These are phyloP conservation scores for Carterocephalus palaemon DNA, from an alignment of 2,888 invertebrate species.

Conservation along the genomic window DNA sequence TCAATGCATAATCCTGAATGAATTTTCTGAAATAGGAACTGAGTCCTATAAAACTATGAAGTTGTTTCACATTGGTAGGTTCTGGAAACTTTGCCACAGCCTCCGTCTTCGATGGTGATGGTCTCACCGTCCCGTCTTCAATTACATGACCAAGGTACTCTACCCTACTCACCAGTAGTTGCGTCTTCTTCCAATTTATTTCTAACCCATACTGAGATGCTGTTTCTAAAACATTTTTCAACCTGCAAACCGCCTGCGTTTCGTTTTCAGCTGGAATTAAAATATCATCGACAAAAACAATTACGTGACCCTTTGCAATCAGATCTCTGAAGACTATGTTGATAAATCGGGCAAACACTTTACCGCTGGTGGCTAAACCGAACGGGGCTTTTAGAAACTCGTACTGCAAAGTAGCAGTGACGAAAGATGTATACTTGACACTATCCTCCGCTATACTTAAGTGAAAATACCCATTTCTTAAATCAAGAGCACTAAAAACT, in stretches of 20 bases:
- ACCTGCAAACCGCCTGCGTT: slow-evolving; percentile 18
- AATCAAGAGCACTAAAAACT: too few species aligned
- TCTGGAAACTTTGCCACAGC: slow-evolving; percentile 30
- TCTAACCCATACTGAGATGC: slow-evolving; percentile 21
- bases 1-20: slow-evolving; percentile 27
- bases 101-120: slow-evolving; percentile 28
- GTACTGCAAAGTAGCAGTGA: slow-evolving; percentile 42
- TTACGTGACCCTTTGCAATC: slow-evolving; percentile 23
- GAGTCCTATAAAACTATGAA: too few species aligned
- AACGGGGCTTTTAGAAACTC: slow-evolving; percentile 42
- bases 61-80: slow-evolving; percentile 28
- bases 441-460: slow-evolving; percentile 35
- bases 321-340: slow-evolving; percentile 31
- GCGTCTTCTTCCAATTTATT: slow-evolving; percentile 34
- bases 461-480: slow-evolving; percentile 50
- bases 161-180: slow-evolving; percentile 34
- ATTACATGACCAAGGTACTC: slow-evolving; percentile 28
- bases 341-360: slow-evolving; percentile 30
- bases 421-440: slow-evolving; percentile 46
- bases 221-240: slow-evolving; percentile 23
- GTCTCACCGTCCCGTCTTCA: slow-evolving; percentile 26
- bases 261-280: slow-evolving; percentile 30
- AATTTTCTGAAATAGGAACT: slow-evolving; percentile 32
- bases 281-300: slow-evolving; percentile 35
- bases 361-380: slow-evolving; percentile 17